Base-by-base conservation (phyloP, 2,888 invertebrate genomes). In the Isoperla grammatica region DNA sequence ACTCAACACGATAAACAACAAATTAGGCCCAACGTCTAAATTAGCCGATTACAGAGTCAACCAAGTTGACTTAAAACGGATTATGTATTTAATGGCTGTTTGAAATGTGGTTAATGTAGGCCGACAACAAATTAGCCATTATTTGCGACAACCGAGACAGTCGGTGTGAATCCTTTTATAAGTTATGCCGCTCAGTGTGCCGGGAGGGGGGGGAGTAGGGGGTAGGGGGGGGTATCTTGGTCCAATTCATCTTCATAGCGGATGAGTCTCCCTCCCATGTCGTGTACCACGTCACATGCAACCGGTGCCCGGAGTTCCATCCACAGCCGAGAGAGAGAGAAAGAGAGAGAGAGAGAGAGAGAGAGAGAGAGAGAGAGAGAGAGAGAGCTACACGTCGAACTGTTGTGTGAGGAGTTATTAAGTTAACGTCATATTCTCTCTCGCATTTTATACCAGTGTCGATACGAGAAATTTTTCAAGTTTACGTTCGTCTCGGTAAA, bases 111-210 rank as follows among this genome's bases (percentile, higher is more conserved):
- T 39, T 55, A 55, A 22, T 40, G 22, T 17, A 17, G 37, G 57
- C 8, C 43, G 57, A 29, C 60, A 56, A 49, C 56, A 60, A 60
- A 60, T 60, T 60, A 60, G 48, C 56, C 56, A 56, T 60, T 60
- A 60, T 48, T 40, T 56, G 29, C 40, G 60, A 59, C 59, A 54
- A 13, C 20, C 20, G 17, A 19, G 46, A 46, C 46, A 46, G 46
- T 17, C 45, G 46, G 20, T 49, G 29, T 37, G 55, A 46, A 55
- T 59, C 59, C 55, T 55, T 55, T 59, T 55, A 59, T 46, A 55
- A 54, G 46, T 54, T 37, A 35, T 35, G 29, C 19, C 35, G 54
- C 37, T 54, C 54, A 37, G 54, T 13, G n/a, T 17, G 17, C 45
- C 9, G 12, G 45, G 11, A 6, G 9, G 45, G 45, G 45, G 45